Evolutionary conservation across 2,888 invertebrate species (phyloP), one percentile per base, ranked within the genome.

Genomic region (Drosophila peninsularis): DNA sequence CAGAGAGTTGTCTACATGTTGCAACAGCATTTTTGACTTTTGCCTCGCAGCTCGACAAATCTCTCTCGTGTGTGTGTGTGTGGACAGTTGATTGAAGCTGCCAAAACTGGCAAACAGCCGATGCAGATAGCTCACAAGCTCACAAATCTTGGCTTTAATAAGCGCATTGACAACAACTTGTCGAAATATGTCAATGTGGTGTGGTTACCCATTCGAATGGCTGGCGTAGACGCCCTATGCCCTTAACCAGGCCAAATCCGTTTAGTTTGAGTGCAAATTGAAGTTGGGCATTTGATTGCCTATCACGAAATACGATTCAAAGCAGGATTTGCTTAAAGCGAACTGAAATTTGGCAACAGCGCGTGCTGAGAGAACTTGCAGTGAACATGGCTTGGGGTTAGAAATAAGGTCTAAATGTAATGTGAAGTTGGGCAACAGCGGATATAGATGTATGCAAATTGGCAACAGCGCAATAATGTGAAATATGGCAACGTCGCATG

Each of bases 61-160:
- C 32, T 19, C 32, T 30, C 45, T 11, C 19, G 5, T 75, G 24
- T 24, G 24, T 24, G 24, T 24, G 75, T 75, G 71, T 75, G 71
- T 71, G 76, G 76, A 67, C 62, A 62, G 62, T 67, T 75, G 75
- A 76, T 71, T 71, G 71, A 71, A 75, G 76, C 75, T 71, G 72
- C 67, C 76, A 75, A 75, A 75, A 71, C 76, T 68, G 76, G 60
- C 60, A 63, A 71, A 75, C 56, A 67, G 52, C 34, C 60, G 49
- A 71, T 24, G 52, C 36, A 53, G 14, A 45, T 24, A 36, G 21
- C 32, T 13, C 3, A 19, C 19, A 39, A 65, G 49, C 49, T 34
- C 58, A 49, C 55, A 67, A 76, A 54, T 58, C 71, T 71, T 39
- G 39, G 75, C 75, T 71, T 71, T 71, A 62, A 75, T 66, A 62